Percentiles rank a stretch among this genome's conserved stretches.
Conservation (phyloP, 2,113 vertebrate species). For the Phaethon lepturus region DNA sequence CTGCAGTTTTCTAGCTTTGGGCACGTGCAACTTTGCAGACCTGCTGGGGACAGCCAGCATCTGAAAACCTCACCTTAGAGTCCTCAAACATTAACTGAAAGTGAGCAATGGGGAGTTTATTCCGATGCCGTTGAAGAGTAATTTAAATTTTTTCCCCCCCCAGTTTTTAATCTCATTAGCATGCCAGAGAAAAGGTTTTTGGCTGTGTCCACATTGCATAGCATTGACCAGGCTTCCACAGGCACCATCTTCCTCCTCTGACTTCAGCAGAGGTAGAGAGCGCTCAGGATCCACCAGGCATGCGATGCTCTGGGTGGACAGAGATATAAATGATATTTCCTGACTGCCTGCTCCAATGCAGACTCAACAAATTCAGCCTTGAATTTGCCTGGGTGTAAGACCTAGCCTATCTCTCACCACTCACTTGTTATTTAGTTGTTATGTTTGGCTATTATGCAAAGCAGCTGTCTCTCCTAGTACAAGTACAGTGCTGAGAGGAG, state of each 20-base stretch:
- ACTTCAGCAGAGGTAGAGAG: background rate
- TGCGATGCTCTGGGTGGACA: background rate
- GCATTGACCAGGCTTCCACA: background rate
- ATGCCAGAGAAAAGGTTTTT: background rate
- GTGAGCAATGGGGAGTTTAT: background rate
- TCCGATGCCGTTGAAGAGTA: background rate
- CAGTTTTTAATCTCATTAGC: background rate
- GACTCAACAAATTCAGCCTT: background rate
- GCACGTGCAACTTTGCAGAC: background rate
- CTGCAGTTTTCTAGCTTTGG: background rate
- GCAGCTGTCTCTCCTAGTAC: background rate
- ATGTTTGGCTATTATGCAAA: background rate
- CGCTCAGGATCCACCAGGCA: background rate
- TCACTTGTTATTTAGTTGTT: background rate
- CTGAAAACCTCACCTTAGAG: background rate
- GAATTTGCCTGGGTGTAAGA: background rate
- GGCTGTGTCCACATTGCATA: accelerated
- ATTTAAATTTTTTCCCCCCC: background rate
- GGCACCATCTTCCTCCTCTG: background rate
- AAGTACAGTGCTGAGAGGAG: background rate
- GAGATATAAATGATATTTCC: background rate
- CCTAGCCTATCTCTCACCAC: background rate
- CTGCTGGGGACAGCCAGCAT: background rate
- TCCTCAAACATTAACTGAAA: background rate
- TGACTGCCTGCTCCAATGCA: background rate